Base-by-base conservation (phyloP, 2,113 vertebrate species). In the Campylorhamphus procurvoides region DNA sequence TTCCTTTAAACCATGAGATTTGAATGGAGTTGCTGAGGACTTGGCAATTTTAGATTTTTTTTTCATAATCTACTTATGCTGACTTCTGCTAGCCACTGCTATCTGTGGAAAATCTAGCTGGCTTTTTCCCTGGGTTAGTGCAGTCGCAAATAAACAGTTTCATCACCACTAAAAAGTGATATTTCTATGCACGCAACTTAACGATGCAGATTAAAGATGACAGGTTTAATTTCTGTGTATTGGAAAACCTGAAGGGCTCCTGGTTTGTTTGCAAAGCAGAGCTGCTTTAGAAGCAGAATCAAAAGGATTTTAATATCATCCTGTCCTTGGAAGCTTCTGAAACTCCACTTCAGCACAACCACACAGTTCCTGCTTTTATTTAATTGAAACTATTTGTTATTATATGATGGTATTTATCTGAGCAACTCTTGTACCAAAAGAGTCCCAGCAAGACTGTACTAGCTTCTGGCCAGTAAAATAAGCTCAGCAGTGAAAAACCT, bases 381-480 rank as follows among this genome's bases (percentile, higher is more conserved):
- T 93, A 93, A 93, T 93, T 84, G 81, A 94, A 89, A 85, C 47
- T 53, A 81, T 91, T 78, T 87, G 63, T 87, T 96, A 77, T 35
- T 81, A 53, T 0, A 0, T 35, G 62, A 60, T 58, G 31, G 15
- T 72, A 50, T 94, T 93, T 91, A 49, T 88, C 59, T 55, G 64
- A 93, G 39, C 37, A 78, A 6, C 8, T 83, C 85, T 76, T 89
- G 40, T 40, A 82, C 44, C 15, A 72, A 42, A 73, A 47, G 40
- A 64, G 13, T 81, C 47, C 44, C 77, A 66, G 77, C 9, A 95
- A 95, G 81, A 58, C 58, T 79, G n/a, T 35, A 29, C 35, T 58
- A 68, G 50, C 47, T 84, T 60, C 52, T 92, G 68, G 39, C 33
- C 39, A 25, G 50, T 66, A 78, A 96, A 90, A 90, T 7, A 77